Evolutionary conservation across 92 coral and sea anemone genomes (phyloP).

Genomic region (Virgularia gustaviana): DNA sequence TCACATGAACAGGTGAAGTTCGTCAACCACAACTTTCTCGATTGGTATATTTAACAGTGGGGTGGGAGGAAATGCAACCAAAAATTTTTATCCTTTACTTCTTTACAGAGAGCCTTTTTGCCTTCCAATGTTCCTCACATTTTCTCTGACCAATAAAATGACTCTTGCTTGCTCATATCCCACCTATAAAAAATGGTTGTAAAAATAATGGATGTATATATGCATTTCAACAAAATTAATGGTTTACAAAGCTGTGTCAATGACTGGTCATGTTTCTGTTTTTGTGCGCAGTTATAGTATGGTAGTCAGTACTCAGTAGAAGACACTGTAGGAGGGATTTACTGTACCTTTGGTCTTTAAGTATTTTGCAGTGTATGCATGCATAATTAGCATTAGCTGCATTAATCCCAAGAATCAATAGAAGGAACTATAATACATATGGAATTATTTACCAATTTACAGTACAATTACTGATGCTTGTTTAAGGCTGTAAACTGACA

Average conservation of each 20-base stretch:
- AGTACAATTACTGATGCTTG: too few species aligned
- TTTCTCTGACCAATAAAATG: conserved; percentile 8
- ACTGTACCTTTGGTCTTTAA: conserved; percentile 38
- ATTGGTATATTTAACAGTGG: conserved; percentile 48
- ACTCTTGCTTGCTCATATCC: conserved; percentile 21
- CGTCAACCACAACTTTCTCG: conserved; percentile 41
- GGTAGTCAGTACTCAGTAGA: background rate
- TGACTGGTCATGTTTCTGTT: too few species aligned
- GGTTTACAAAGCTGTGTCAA: too few species aligned
- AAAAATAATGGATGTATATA: too few species aligned
- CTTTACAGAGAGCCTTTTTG: conserved; percentile 1
- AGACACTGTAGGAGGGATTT: background rate
- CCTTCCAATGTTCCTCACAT: conserved; percentile 2
- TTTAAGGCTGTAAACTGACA: too few species aligned
- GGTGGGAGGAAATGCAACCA: conserved; percentile 44
- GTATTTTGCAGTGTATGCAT: conserved; percentile 52
- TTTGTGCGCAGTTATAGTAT: background rate
- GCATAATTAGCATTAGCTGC: conserved; percentile 41
- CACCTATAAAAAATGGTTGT: conserved; percentile 9
- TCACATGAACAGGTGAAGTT: conserved; percentile 40
- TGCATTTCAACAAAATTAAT: too few species aligned
- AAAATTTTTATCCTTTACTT: conserved; percentile 21
- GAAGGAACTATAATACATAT: too few species aligned
- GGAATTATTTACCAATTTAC: too few species aligned
- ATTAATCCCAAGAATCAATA: conserved; percentile 50